Evolutionary conservation across 2,797 vertebrate genomes (phyloP), one percentile per base, ranked within the genome.

Genomic region (Brachyrhaphis roseni): DNA sequence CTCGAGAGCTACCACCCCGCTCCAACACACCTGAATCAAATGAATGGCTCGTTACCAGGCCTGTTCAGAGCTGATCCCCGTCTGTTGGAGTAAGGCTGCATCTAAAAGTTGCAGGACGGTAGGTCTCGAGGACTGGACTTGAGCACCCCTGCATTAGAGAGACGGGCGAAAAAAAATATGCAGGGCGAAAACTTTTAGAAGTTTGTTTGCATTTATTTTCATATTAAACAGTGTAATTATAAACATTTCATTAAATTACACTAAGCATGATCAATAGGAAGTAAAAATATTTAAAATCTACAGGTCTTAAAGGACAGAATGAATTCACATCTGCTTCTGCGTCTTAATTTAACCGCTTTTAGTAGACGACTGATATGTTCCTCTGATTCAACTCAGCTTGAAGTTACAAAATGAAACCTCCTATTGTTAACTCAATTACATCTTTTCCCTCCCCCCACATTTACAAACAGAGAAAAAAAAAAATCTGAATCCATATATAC

Each of bases 211-310:
- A 97, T 99, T 99, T 99, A 98, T 98, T 97, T 96, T 96, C 96
- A 99, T 99, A 99, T 98, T 99, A 98, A 99, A 99, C 98, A 96
- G 95, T 96, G 95, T 97, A 97, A 97, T 98, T 99, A 99, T 97
- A 99, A 98, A 98, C 97, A 98, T 96, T 97, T 98, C 96, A 96
- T 98, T 97, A 96, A 98, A 97, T 98, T 97, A 98, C 97, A 98
- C 97, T 96, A 97, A 97, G 96, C 97, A 98, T 97, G 97, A 97
- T 96, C 97, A 97, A 97, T 97, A 96, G 97, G 96, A 98, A 98
- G 97, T 99, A 99, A 97, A 99, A 99, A 98, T 97, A 96, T 97
- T 97, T 97, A 92, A 93, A 98, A 99, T 98, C 93, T 98, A 98
- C 97, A 98, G 95, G 95, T 97, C 97, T 96, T 96, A 64, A 97